These are phyloP conservation scores for Leptura quadrifasciata DNA, from an alignment of 2,888 invertebrate genomes.

Conservation along the genomic window DNA sequence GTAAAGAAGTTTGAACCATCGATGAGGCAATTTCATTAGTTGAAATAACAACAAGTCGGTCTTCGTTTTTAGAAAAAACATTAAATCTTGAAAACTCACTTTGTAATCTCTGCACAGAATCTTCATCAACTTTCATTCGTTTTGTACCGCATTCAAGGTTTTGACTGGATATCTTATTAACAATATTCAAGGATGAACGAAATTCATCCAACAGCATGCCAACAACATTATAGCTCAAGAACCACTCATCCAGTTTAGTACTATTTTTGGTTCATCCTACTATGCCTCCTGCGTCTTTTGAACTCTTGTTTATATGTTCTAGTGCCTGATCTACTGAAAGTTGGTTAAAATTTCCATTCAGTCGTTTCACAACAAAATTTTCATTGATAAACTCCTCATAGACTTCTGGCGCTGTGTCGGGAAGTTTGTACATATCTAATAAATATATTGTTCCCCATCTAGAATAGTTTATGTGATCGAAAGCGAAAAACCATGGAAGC, in stretches of 20 bases:
- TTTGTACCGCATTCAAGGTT: slow-evolving; percentile 12
- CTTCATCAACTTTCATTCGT: slow-evolving; percentile 10
- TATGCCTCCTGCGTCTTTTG: slow-evolving; percentile 28
- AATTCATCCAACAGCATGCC: neutral
- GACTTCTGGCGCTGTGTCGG: slow-evolving; percentile 36
- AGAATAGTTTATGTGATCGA: slow-evolving; percentile 43
- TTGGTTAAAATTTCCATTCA: slow-evolving; percentile 39
- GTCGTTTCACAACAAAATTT: slow-evolving; percentile 40
- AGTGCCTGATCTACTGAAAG: slow-evolving; percentile 52
- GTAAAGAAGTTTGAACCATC: neutral
- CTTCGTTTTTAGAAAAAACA: neutral
- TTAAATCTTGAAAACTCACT: slow-evolving; percentile 1
- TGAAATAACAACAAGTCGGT: neutral
- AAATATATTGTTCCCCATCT: slow-evolving; percentile 45
- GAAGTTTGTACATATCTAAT: slow-evolving; percentile 42
- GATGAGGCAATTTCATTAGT: slow-evolving; percentile 9
- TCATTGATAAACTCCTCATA: slow-evolving; percentile 43
- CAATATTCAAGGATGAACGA: neutral
- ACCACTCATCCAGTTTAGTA: slow-evolving; percentile 48
- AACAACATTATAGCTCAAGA: slow-evolving; percentile 45
- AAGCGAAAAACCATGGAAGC: slow-evolving; percentile 50
- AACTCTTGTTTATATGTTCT: slow-evolving; percentile 48
- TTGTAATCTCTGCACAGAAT: slow-evolving; percentile 9
- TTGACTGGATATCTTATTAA: neutral
- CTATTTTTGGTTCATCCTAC: slow-evolving; percentile 10